A percentile compares a stretch with the other conserved stretches of the same genome.
These are phyloP conservation scores for Stenchaetothrips biformis DNA, from an alignment of 2,888 invertebrate species.

Conservation along the genomic window DNA sequence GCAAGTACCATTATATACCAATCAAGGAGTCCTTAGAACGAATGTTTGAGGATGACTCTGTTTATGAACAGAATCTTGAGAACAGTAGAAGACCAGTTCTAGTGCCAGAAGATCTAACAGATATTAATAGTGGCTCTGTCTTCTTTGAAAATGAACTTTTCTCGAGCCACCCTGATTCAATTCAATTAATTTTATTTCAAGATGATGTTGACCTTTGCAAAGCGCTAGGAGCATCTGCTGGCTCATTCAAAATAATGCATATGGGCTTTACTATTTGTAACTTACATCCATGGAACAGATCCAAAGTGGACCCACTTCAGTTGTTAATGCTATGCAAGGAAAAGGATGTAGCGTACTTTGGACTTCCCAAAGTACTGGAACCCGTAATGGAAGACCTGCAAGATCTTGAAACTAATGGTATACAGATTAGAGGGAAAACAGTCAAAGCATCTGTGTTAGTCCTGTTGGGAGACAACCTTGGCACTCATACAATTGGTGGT, in stretches of 20 bases:
- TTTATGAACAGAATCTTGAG: constrained; percentile 21
- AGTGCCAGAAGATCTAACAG: neutral
- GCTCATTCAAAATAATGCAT: neutral
- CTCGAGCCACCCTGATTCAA: neutral
- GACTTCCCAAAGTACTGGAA: constrained; percentile 1
- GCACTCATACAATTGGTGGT: constrained; percentile 26
- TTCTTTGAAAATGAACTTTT: constrained; percentile 12
- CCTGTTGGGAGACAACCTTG: constrained; percentile 26
- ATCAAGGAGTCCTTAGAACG: constrained; percentile 9
- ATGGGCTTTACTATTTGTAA: constrained; percentile 25
- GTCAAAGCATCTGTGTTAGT: neutral
- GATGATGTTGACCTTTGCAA: neutral
- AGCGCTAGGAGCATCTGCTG: neutral
- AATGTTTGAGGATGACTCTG: constrained; percentile 25
- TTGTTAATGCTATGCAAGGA: constrained; percentile 23
- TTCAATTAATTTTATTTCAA: constrained; percentile 11
- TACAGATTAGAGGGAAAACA: neutral
- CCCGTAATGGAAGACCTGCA: constrained; percentile 24
- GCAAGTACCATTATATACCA: constrained; percentile 28
- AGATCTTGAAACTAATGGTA: constrained; percentile 23
- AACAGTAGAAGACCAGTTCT: neutral
- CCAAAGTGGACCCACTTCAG: constrained; percentile 26
- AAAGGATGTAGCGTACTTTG: constrained; percentile 26
- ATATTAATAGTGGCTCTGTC: constrained; percentile 11
- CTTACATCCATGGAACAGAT: constrained; percentile 18